Evolutionary conservation across 2,113 vertebrate genomes (phyloP), one percentile per base, ranked within the genome.

Genomic region (Uropsilus gracilis): DNA sequence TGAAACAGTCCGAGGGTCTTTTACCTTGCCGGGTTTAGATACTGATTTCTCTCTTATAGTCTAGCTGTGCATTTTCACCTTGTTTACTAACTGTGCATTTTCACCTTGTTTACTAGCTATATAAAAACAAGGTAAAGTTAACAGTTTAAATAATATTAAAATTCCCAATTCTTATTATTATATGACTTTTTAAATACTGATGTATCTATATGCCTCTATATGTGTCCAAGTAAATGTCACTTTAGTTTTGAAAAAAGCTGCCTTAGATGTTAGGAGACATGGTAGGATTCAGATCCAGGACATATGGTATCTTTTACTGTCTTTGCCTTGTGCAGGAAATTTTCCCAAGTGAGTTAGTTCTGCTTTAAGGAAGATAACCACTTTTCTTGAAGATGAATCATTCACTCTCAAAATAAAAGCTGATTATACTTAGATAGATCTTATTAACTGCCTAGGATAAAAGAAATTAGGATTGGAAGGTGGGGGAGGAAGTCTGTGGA

Each of bases 81-180:
- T n/a, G n/a, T n/a, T n/a, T n/a, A n/a, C n/a, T n/a, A n/a, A n/a
- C n/a, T n/a, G n/a, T n/a, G n/a, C n/a, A n/a, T n/a, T n/a, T n/a
- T n/a, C n/a, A n/a, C n/a, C n/a, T n/a, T n/a, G n/a, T n/a, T n/a
- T n/a, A n/a, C n/a, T n/a, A 86, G 48, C 42, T 73, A 2, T 30
- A 28, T 24, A 91, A 42, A 83, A 93, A 92, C 1, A 69, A 55
- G 10, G 17, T 34, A 59, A 10, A 14, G 55, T 86, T 77, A 42
- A 53, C 22, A 44, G 88, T 88, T 84, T 69, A n/a, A 72, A n/a
- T 91, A 69, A 63, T 32, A 91, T 89, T 63, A 68, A 93, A 94
- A 77, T 93, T 42, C 9, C 8, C 32, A 76, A 68, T 1, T 30
- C 48, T 59, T 66, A 83, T 22, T 0, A 17, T 8, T 42, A 8